A percentile compares a stretch with the other conserved stretches of the same genome.
phyloP scores from a whole-genome alignment of 1,140 invertebrate species.

The Mamestra configurata region DNA sequence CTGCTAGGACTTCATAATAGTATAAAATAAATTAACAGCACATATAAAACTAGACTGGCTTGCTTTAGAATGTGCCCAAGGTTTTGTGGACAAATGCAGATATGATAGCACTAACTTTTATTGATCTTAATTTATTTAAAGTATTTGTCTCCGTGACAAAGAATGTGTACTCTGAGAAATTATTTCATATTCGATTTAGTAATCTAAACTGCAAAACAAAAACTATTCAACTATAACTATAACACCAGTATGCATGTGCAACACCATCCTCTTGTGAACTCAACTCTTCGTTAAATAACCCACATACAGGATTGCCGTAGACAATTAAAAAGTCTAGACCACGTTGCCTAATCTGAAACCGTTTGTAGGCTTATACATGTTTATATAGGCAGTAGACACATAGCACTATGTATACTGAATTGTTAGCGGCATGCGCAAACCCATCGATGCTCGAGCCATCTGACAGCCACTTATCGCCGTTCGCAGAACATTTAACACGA shows the following conservation, averaged over 20 bases:
- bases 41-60: background rate
- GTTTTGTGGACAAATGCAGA: background rate
- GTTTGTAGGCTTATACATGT: no score
- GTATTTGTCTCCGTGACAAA: no score
- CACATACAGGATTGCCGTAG: no score
- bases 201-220: no score
- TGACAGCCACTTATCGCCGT: conserved; percentile 29
- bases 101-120: background rate
- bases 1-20: background rate
- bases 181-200: no score
- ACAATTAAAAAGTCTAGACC: no score
- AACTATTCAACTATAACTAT: no score
- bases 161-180: no score
- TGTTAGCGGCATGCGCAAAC: background rate
- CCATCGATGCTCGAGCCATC: background rate
- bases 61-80: conserved; percentile 4
- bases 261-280: no score
- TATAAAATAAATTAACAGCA: background rate
- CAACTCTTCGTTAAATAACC: no score
- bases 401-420: background rate
- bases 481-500: conserved; percentile 29
- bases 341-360: no score
- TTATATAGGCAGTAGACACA: background rate
- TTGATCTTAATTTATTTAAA: background rate
- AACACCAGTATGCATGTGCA: no score